Evolutionary conservation across 1,140 invertebrate species (phyloP), one percentile per base, ranked within the genome.

Genomic region (Ips typographus): DNA sequence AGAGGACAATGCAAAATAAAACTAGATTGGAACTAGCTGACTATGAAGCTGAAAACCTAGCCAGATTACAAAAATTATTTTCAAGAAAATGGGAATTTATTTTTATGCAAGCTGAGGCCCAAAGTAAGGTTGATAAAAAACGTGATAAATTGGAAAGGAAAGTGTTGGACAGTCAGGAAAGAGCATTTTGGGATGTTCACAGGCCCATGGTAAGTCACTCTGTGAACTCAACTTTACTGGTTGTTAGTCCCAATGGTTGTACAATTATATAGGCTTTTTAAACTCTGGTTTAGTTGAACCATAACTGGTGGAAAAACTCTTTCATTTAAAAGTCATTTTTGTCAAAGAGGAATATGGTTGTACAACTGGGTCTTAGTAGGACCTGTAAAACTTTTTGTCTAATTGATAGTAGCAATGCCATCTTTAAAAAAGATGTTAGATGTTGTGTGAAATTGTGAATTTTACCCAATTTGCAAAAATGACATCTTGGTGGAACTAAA

Each of bases 41-140:
- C 82, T 99, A 98, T 80, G 98, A 99, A 79, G 96, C 97, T 1
- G 98, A 99, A 80, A 99, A 98, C 79, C 83, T 99, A 60, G 96
- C 98, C 1, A 85, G 96, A 65, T 83, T 99, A 43, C 98, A 99
- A 83, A 99, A 99, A 85, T 98, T 99, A 94, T 99, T 99, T 81
- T 96, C 94, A 8, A 84, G 97, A 47, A 99, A 99, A 82, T 99
- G 98, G 98, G 98, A 99, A 83, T 99, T 99, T 80, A 99, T 99
- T 73, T 99, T 98, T 81, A 98, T 99, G 95, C 98, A 99, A 84
- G 91, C 90, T 0, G 90, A 92, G 80, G 88, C 88, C 2, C 88
- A 90, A 78, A 89, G 84, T 77, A 96, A 98, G 87, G 97, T 99
- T 39, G 98, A 99, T 81, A 99, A 99, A 82, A 99, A 99, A 78